Evolutionary conservation across 2,113 vertebrate genomes (phyloP), one percentile per base, ranked within the genome.

Genomic region (Alosa alosa): DNA sequence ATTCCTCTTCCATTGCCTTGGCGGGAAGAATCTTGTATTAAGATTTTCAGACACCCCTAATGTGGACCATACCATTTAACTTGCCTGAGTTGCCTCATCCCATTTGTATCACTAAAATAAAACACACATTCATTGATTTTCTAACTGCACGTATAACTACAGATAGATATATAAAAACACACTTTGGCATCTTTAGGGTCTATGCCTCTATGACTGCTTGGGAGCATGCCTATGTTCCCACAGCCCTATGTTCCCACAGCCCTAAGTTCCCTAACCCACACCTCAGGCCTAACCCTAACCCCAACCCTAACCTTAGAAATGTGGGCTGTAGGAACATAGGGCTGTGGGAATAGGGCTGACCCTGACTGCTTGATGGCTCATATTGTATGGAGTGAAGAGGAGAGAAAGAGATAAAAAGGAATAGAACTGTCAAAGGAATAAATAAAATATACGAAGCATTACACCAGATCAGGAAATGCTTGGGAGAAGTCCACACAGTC

Each of bases 301-400:
- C 31, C 31, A 31, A 31, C 31, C 31, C 31, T 31, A 31, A 31
- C 31, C 31, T 31, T 31, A 31, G 31, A 31, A 31, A 31, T 31
- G 31, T 31, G 31, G 31, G 31, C 31, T 31, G 31, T 31, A 31
- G 31, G 31, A 31, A 31, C 31, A 31, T 31, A 31, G 31, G 31
- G 31, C 31, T 31, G 31, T 31, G 31, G 31, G 31, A 31, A 31
- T 31, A 31, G 31, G 31, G 31, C 31, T 31, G 31, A 31, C 31
- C 31, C 31, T 1, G 31, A 31, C 31, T 31, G 31, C 31, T 31
- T 31, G 31, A 31, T 31, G 31, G 31, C 31, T 31, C 31, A 86
- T 83, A 83, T 81, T 36, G 41, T 83, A 88, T 49, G 75, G 83
- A 88, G 75, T n/a, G 50, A 82, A 72, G 39, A 60, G 86, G 22